phyloP scores from a whole-genome alignment of 1,140 invertebrate species.

The Brachionus rubens region DNA sequence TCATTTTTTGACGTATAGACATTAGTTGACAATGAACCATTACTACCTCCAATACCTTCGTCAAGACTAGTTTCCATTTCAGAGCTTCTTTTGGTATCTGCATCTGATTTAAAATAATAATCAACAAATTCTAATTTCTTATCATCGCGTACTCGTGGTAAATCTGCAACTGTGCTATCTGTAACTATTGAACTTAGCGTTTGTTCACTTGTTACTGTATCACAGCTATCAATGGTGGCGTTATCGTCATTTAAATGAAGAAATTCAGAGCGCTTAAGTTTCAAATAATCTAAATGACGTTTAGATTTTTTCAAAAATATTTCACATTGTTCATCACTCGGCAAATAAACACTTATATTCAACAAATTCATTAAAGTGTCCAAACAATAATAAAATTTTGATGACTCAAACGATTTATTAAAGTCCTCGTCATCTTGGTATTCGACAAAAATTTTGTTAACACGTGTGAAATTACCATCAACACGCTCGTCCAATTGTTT shows the following conservation, averaged over 20 bases:
- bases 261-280: neutral
- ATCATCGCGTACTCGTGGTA: neutral
- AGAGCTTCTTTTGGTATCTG: neutral
- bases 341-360: constrained; percentile 12
- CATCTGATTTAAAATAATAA: neutral
- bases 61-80: constrained; percentile 42
- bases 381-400: constrained; percentile 32
- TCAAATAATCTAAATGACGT: neutral
- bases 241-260: neutral
- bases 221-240: constrained; percentile 4
- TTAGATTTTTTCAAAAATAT: constrained; percentile 1
- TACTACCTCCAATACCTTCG: constrained; percentile 18
- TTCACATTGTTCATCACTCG: constrained; percentile 33
- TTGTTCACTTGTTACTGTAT: constrained; percentile 23
- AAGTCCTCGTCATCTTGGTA: neutral
- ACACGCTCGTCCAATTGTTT: neutral
- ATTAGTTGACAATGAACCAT: constrained; percentile 21
- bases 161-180: neutral
- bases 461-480: constrained; percentile 5
- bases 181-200: constrained; percentile 12
- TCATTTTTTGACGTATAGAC: neutral
- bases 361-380: constrained; percentile 29
- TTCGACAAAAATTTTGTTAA: constrained; percentile 27
- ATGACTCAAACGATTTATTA: neutral
- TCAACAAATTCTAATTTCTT: neutral